phyloP scores from a whole-genome alignment of 2,888 invertebrate species.

The Lutraria lutraria region DNA sequence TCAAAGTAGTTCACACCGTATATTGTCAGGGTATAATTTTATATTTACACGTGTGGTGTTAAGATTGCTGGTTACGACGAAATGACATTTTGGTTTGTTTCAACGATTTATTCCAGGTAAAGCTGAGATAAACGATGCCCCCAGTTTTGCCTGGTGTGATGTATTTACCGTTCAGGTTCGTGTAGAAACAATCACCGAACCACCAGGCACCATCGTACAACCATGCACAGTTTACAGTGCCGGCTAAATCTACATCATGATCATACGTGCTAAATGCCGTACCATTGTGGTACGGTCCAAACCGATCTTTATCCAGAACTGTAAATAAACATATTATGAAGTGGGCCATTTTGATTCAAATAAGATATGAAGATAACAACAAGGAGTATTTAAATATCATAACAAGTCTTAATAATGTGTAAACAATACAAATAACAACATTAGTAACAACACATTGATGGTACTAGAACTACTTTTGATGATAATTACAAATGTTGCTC shows the following conservation, averaged over 20 bases:
- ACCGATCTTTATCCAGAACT: not conserved
- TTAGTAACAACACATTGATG: not conserved
- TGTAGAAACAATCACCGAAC: not conserved
- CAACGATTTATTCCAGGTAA: not conserved
- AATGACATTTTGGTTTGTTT: not conserved
- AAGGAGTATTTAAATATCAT: not conserved
- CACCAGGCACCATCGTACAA: not conserved
- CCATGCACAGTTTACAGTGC: not conserved
- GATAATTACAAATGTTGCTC: too few species aligned
- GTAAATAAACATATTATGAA: not conserved
- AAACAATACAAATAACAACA: not conserved
- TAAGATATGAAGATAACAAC: not conserved
- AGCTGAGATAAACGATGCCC: not conserved
- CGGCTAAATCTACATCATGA: not conserved
- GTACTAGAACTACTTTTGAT: too few species aligned
- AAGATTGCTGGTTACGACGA: not conserved
- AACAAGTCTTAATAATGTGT: not conserved
- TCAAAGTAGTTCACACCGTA: too few species aligned
- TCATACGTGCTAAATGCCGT: not conserved
- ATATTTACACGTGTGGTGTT: too few species aligned
- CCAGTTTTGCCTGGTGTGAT: not conserved
- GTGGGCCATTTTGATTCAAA: not conserved
- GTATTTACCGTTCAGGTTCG: not conserved
- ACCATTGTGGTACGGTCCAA: conserved; percentile 1
- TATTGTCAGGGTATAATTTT: too few species aligned